phyloP scores from a whole-genome alignment of 2,797 vertebrate genomes.

The Ctenochaetus hawaiiensis region DNA sequence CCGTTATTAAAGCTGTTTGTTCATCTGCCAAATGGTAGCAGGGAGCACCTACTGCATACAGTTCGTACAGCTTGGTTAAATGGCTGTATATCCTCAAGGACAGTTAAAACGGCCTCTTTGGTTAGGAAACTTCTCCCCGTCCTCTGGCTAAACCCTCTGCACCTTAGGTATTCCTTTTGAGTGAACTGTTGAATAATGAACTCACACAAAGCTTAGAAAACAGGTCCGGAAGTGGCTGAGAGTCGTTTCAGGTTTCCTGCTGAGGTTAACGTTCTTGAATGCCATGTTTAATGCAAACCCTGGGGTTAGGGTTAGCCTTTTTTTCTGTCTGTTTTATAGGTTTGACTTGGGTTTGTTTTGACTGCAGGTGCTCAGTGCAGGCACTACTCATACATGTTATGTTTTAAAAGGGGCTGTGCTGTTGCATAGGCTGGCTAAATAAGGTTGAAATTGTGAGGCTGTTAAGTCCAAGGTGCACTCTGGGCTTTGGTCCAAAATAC shows the following conservation, averaged over 20 bases:
- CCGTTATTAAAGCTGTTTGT: slow-evolving; percentile 66
- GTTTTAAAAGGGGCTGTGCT: background rate
- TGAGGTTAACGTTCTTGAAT: slow-evolving; percentile 69
- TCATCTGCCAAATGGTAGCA: slow-evolving; percentile 59
- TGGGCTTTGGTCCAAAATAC: slow-evolving; percentile 64
- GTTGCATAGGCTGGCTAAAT: slow-evolving; percentile 14
- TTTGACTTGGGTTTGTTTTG: slow-evolving; percentile 19
- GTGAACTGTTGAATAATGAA: slow-evolving; percentile 59
- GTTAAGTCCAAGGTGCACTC: slow-evolving; percentile 68
- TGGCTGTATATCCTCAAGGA: slow-evolving; percentile 51
- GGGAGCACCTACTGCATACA: slow-evolving; percentile 57
- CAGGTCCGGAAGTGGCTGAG: slow-evolving; percentile 77
- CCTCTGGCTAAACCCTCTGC: slow-evolving; percentile 29
- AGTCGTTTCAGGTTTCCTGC: slow-evolving; percentile 79
- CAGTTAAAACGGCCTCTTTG: slow-evolving; percentile 38
- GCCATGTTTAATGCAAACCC: slow-evolving; percentile 44
- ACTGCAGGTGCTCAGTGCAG: slow-evolving; percentile 22
- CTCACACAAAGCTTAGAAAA: slow-evolving; percentile 53
- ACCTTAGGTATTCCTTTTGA: slow-evolving; percentile 14
- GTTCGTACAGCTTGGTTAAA: slow-evolving; percentile 39
- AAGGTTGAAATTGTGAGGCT: slow-evolving; percentile 47
- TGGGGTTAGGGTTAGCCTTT: background rate
- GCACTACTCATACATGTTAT: background rate
- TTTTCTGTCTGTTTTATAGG: background rate
- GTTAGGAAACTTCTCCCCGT: slow-evolving; percentile 34